Evolutionary conservation across 2,888 invertebrate species (phyloP), one percentile per base, ranked within the genome.

Genomic region (Drosophila falleni): DNA sequence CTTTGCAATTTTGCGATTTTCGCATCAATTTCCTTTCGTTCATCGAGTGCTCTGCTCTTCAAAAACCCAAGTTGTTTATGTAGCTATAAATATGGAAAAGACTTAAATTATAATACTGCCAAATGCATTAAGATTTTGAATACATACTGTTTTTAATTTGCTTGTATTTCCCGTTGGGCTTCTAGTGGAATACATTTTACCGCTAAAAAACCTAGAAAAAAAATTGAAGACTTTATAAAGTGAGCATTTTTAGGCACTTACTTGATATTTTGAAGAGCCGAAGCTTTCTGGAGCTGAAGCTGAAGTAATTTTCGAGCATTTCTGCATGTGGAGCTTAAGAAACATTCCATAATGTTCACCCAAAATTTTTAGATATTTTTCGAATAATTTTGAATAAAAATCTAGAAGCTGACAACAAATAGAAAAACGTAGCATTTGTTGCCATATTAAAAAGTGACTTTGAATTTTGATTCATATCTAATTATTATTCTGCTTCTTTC

Each of bases 1-100:
- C 15, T 19, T 19, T 47, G 66, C 15, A 71, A 29, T 23, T 41
- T 5, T 3, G 15, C 33, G 11, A 71, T 60, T 55, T 70, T 64
- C 0, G 5, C 16, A 41, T 70, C 65, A 4, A 71, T 19, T 10
- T 23, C 13, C 1, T 44, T 29, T 1, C 44, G 70, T 2, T 71
- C 44, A 8, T 46, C 11, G 5, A 64, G 1, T 3, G 54, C 58
- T 39, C 10, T 39, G 9, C n/a, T 29, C 9, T 51, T 64, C 6
- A 46, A 3, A 6, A 15, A 6, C 4, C 29, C 42, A 3, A 65
- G 39, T 16, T 70, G 49, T 5, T 37, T 9, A 13, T 47, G 35
- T n/a, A 58, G n/a, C 56, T 63, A 37, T 3, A 1, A 4, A 13
- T 6, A n/a, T 1, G 3, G 0, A 6, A 26, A 9, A n/a, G 10